Conservation (phyloP, 2,888 invertebrate species). For the Agrotis clavis region DNA sequence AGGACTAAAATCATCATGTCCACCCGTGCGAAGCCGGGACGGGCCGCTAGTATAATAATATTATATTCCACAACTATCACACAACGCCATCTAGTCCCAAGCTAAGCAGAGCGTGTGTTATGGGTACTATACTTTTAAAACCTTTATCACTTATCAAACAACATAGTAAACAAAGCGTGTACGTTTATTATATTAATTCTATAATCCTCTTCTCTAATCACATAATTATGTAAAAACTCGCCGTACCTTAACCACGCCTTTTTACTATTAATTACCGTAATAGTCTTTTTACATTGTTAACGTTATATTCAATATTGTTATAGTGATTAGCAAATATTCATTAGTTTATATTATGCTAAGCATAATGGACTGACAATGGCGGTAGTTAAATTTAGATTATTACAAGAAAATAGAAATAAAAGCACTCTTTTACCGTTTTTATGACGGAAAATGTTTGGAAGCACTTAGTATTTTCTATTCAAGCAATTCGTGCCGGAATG, state of each 20-base stretch:
- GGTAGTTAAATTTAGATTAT: background rate
- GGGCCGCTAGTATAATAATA: too few species aligned
- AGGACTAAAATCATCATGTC: too few species aligned
- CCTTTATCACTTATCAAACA: too few species aligned
- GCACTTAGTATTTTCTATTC: too few species aligned
- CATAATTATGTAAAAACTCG: constrained; percentile 24
- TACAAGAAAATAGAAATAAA: background rate
- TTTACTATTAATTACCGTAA: constrained; percentile 28
- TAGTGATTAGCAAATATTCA: background rate
- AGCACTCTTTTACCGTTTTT: background rate
- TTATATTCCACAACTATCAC: too few species aligned
- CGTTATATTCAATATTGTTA: constrained; percentile 4
- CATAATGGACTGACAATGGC: background rate
- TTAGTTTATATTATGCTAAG: background rate
- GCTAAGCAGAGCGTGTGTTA: too few species aligned
- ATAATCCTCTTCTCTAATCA: constrained; percentile 13
- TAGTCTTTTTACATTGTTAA: background rate
- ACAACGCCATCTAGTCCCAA: too few species aligned
- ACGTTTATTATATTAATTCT: constrained; percentile 2
- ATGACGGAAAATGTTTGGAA: too few species aligned
- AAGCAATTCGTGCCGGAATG: too few species aligned
- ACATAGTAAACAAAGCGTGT: constrained; percentile 18
- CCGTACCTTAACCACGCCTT: constrained; percentile 10
- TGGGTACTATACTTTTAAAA: too few species aligned
- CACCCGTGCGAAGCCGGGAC: too few species aligned